Base-by-base conservation (phyloP, 64 coral and sea anemone species). In the Pachyseris speciosa region DNA sequence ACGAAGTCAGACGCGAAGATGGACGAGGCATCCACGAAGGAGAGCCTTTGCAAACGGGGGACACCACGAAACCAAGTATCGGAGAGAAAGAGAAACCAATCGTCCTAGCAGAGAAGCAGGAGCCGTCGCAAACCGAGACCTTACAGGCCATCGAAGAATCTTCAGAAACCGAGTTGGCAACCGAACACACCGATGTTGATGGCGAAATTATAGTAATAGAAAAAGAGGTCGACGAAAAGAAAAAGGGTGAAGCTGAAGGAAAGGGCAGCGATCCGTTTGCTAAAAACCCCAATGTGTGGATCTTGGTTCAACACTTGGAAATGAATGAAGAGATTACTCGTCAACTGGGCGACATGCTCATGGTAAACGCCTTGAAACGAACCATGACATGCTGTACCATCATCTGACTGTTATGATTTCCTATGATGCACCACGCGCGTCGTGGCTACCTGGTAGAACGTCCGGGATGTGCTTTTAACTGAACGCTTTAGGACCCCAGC, bases 221-320 rank as follows among this genome's bases (percentile, higher is more conserved):
- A 59, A 45, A 32, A 2, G 15, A 52, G 13, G 0, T 7, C 7
- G 74, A 77, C 13, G 16, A 34, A 47, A 36, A 8, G 12, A 77
- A 38, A 37, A 16, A 51, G 28, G 37, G 22, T 7, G 42, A 76
- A 76, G 44, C 26, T 10, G 25, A 3, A 17, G 26, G 24, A 11
- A 10, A 50, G 13, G 15, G 7, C 20, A 44, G 27, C 19, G 40
- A 39, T 43, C 13, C 58, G 4, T 61, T 61, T 61, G 12, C 58
- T 1, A 73, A 25, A 9, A 43, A 7, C n/a, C 37, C 37, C 0
- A 49, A 51, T 16, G 73, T 28, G 28, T 81, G 77, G 77, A 63
- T 63, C 22, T 12, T 81, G 77, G 77, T 81, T 15, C 77, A 81
- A 12, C 77, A 40, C 16, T 36, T 60, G 17, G 77, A 81, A 36